phyloP scores from a whole-genome alignment of 2,888 invertebrate genomes.

The Microplitis deprimator region DNA sequence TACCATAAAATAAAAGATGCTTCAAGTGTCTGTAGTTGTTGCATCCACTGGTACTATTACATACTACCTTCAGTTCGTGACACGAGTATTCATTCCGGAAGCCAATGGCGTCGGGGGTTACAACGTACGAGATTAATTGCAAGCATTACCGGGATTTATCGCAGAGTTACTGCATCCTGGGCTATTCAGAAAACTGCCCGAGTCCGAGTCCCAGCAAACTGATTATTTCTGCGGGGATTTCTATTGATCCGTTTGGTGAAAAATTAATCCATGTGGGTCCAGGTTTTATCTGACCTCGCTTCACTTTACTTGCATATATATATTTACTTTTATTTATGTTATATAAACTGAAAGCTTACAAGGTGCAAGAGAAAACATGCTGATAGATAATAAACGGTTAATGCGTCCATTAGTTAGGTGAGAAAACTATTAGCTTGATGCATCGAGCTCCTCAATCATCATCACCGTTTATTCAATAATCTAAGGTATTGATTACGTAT shows the following conservation, averaged over 20 bases:
- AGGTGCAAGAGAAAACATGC: conserved; percentile 8
- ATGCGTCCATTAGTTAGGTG: conserved; percentile 14
- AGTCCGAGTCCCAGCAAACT: neutral
- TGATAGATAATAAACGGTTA: conserved; percentile 20
- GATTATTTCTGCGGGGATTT: neutral
- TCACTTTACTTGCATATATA: too few species aligned
- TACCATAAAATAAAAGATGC: conserved; percentile 9
- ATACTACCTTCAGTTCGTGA: conserved; percentile 53
- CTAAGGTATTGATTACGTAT: conserved; percentile 6
- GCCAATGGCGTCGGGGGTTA: conserved; percentile 53
- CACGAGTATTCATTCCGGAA: conserved; percentile 64
- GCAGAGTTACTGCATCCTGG: conserved; percentile 48
- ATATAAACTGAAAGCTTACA: neutral
- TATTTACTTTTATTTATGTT: neutral
- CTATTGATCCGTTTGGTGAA: conserved; percentile 13
- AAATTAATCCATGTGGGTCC: neutral
- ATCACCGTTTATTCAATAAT: conserved; percentile 13
- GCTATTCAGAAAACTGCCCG: conserved; percentile 42
- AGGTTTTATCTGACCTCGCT: too few species aligned
- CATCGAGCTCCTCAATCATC: conserved; percentile 18
- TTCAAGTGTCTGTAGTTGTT: neutral
- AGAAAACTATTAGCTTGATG: conserved; percentile 4
- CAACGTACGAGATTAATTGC: conserved; percentile 63
- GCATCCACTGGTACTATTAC: neutral
- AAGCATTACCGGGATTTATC: conserved; percentile 63